Base-by-base conservation (phyloP, 2,888 invertebrate species). In the Orgyia antiqua region DNA sequence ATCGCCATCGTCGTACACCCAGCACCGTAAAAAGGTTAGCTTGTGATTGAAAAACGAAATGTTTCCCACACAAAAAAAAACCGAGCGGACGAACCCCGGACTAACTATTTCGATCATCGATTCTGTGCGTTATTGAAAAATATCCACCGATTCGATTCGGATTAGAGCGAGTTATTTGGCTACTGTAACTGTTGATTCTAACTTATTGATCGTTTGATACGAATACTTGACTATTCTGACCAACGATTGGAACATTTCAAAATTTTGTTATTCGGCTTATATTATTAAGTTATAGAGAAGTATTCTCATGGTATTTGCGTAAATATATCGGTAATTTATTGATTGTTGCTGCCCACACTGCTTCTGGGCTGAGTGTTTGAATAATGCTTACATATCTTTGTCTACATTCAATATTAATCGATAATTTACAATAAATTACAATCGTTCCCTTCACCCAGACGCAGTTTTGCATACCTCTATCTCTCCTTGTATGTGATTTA, bases 11-110 rank as follows among this genome's bases (percentile, higher is more conserved):
- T 52, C 59, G 61, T 63, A 58, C 66, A 64, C 65, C 63, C 57
- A 54, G 53, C 65, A 55, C 66, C 64, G 71, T 74, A 74, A 76
- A 78, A 76, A 72, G 70, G 63, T 70, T 64, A 61, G 51, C 64
- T 60, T 59, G 65, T 73, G 78, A 82, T 78, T 79, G 79, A 79
- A 78, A 74, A 77, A 77, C 69, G 64, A 64, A 68, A 67, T 58
- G 70, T 74, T 29, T 76, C 78, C 68, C 79, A 82, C 76, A 74
- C 64, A 72, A 70, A 74, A 69, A 64, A 53, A 53, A 42, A 29
- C 36, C 38, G 35, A 43, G 29, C 45, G 29, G 39, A 43, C 44
- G 41, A 45, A 48, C 37, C 46, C 56, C 51, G 50, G 32, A 35
- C 39, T 51, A 43, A 49, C 48, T 57, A 54, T 48, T 44, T 38